A percentile compares a stretch with the other conserved stretches of the same genome.
Conservation (phyloP, 2,888 invertebrate genomes). For the Drepana falcataria region DNA sequence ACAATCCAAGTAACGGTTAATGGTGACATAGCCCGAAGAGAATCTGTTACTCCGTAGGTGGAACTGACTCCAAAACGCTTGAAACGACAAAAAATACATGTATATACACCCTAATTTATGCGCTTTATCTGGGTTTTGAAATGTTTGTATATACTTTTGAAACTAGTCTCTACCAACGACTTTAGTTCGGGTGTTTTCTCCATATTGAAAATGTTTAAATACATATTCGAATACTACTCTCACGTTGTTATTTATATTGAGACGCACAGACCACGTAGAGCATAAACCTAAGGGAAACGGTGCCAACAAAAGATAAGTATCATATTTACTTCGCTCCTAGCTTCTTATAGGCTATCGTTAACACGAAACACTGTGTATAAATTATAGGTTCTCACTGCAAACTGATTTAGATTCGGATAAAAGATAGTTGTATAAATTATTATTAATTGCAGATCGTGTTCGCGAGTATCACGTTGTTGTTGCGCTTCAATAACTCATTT, state of each 20-base stretch:
- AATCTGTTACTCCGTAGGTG: conserved; percentile 53
- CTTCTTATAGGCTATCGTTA: conserved; percentile 15
- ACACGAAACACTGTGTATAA: conserved; percentile 14
- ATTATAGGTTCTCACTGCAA: conserved; percentile 16
- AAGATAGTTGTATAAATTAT: conserved; percentile 26
- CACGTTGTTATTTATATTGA: neutral
- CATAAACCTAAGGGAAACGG: conserved; percentile 13
- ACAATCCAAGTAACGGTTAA: conserved; percentile 45
- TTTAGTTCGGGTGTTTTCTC: neutral
- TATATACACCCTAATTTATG: conserved; percentile 3
- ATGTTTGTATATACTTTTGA: neutral
- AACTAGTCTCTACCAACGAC: neutral
- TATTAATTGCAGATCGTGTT: conserved; percentile 45
- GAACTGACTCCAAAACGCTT: conserved; percentile 32
- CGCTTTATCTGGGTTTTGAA: neutral
- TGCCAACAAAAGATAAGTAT: conserved; percentile 7
- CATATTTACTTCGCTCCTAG: conserved; percentile 7
- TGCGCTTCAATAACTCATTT: conserved; percentile 68
- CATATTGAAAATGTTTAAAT: neutral
- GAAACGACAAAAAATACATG: neutral
- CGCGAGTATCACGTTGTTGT: conserved; percentile 53
- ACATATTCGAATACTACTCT: neutral
- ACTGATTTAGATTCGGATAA: conserved; percentile 9
- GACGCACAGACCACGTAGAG: neutral
- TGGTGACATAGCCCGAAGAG: conserved; percentile 49